Evolutionary conservation across 2,888 invertebrate species (phyloP).

Genomic region (Himalopsyche japonica): DNA sequence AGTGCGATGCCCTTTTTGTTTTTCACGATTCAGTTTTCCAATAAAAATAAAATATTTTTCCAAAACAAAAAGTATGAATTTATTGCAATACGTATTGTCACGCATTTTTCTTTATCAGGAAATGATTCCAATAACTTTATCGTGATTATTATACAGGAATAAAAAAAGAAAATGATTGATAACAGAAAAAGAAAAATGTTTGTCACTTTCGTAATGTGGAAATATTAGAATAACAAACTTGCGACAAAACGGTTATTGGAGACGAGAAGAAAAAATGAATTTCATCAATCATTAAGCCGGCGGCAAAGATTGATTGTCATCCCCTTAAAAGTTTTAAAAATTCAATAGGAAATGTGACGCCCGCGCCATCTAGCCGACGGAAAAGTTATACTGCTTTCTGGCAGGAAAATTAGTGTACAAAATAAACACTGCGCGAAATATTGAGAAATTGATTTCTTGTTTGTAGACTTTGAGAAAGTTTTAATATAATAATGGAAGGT

Average conservation of each 20-base stretch:
- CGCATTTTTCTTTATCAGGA: neutral
- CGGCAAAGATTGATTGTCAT: constrained; percentile 9
- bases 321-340: neutral
- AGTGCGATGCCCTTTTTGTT: too few relatives aligned
- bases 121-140: neutral
- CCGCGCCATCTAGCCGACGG: neutral
- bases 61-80: too few relatives aligned
- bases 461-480: neutral
- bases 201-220: neutral
- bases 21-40: too few relatives aligned
- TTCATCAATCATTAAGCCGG: constrained; percentile 2
- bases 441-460: neutral
- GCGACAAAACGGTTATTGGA: neutral
- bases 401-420: neutral
- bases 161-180: neutral
- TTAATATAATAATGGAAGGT: neutral
- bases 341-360: constrained; percentile 2
- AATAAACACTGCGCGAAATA: neutral
- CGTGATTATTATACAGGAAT: neutral
- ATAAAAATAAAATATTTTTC: too few relatives aligned
- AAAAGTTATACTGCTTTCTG: neutral
- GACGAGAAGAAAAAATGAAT: neutral
- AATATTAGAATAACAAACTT: neutral
- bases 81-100: too few relatives aligned
- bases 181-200: neutral